A percentile compares a stretch with the other conserved stretches of the same genome.
Evolutionary conservation across 1,140 invertebrate genomes (phyloP).

Genomic region (Andrena cerasifolii): DNA sequence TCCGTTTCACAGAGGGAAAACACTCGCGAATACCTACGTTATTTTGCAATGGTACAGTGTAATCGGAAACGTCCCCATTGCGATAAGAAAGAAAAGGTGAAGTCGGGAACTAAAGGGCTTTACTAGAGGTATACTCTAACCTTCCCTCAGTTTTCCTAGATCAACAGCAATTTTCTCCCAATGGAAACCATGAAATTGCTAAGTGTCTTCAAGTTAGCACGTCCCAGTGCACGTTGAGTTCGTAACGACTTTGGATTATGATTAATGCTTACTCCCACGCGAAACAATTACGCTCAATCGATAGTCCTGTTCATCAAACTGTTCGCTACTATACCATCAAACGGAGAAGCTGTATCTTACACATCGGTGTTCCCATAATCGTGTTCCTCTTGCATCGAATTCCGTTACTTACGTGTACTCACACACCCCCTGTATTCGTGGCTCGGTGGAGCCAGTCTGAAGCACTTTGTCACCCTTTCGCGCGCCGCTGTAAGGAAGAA

Average conservation of each 20-base stretch:
- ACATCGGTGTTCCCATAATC: too few species aligned
- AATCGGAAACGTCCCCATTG: neutral
- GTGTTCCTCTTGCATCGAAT: too few species aligned
- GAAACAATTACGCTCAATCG: neutral
- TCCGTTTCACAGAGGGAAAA: neutral
- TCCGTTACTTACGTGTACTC: too few species aligned
- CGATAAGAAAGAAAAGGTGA: neutral
- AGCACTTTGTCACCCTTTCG: neutral
- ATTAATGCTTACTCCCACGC: neutral
- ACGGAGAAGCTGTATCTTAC: too few species aligned
- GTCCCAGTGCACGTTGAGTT: neutral
- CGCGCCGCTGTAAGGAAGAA: neutral
- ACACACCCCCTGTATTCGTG: too few species aligned
- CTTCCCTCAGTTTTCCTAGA: neutral
- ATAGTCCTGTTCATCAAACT: too few species aligned
- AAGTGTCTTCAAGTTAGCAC: neutral
- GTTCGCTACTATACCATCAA: too few species aligned
- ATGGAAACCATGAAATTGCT: neutral
- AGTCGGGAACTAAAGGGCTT: neutral
- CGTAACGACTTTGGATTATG: neutral
- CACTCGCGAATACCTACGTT: too few species aligned
- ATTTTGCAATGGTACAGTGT: neutral
- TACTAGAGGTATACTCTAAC: neutral
- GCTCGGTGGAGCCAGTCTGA: too few species aligned
- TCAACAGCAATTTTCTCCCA: constrained; percentile 10